A percentile compares a stretch with the other conserved stretches of the same genome.
These are phyloP conservation scores for Ischnus inquisitorius DNA, from an alignment of 2,888 invertebrate species.

Conservation along the genomic window DNA sequence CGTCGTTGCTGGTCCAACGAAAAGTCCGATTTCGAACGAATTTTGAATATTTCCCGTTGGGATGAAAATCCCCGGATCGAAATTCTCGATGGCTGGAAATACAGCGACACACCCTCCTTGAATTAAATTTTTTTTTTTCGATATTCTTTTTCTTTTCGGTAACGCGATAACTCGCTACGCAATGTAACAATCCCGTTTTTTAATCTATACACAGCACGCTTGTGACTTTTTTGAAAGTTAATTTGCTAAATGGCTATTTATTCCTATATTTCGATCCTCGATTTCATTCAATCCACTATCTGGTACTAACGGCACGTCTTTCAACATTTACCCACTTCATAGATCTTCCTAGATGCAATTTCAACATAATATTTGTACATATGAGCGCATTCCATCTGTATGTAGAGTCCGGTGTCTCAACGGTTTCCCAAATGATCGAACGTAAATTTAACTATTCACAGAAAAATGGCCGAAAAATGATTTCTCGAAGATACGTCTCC, in stretches of 20 bases:
- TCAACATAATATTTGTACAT: not conserved
- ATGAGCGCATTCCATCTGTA: not conserved
- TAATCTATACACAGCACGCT: not conserved
- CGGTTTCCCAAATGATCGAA: no score
- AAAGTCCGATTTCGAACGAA: no score
- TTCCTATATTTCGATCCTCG: not conserved
- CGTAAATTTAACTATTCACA: no score
- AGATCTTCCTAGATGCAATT: not conserved
- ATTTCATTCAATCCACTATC: not conserved
- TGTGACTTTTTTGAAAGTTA: not conserved
- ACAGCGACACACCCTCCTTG: no score
- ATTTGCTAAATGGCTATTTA: not conserved
- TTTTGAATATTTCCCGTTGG: no score
- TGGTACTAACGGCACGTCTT: not conserved
- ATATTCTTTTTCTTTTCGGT: not conserved
- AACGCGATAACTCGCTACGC: not conserved
- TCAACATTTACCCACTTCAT: not conserved
- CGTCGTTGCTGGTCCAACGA: no score
- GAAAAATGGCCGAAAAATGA: no score
- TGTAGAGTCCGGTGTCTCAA: not conserved
- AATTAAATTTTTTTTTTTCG: slow-evolving; percentile 5
- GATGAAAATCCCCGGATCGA: no score
- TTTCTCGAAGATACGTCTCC: no score
- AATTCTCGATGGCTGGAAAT: no score
- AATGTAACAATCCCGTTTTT: slow-evolving; percentile 15